These are phyloP conservation scores for Callaeas wilsoni DNA, from an alignment of 2,113 vertebrate genomes.

Conservation along the genomic window DNA sequence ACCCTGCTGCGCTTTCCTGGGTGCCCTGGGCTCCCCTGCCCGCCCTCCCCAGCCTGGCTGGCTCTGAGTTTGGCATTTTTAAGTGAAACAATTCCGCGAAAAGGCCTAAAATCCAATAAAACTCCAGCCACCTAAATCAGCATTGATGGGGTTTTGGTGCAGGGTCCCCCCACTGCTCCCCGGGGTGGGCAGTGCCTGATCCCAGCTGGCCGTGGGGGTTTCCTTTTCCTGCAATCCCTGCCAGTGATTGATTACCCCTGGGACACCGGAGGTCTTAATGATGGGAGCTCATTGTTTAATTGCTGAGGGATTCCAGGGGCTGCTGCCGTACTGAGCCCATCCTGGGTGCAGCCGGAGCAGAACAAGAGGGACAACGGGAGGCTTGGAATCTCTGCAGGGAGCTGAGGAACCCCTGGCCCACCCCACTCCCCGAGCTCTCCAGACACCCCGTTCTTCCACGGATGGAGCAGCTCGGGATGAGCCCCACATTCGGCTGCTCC, in stretches of 20 bases:
- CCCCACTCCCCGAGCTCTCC: rapidly evolving
- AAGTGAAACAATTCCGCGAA: neutral
- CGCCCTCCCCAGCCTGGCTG: neutral
- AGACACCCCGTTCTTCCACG: rapidly evolving
- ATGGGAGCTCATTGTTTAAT: neutral
- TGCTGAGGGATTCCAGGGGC: neutral
- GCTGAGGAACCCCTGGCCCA: neutral
- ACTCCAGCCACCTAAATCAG: rapidly evolving
- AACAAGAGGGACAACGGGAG: rapidly evolving
- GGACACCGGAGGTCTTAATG: neutral
- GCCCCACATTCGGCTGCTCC: neutral
- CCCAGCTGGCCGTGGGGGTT: rapidly evolving
- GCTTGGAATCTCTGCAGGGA: neutral
- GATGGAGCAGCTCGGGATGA: neutral
- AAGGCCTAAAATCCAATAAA: neutral
- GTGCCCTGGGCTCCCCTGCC: neutral
- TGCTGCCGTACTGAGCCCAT: too few species aligned
- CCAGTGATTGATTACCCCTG: neutral
- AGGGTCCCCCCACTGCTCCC: neutral
- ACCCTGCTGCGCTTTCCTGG: neutral
- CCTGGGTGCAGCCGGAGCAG: neutral
- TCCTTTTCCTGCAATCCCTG: neutral
- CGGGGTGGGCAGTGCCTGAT: rapidly evolving
- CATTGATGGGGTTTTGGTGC: neutral
- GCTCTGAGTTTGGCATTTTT: neutral